Percentiles rank a stretch among this genome's conserved stretches.
Conservation (phyloP, 2,888 invertebrate species). For the Tryphoninae sp. region DNA sequence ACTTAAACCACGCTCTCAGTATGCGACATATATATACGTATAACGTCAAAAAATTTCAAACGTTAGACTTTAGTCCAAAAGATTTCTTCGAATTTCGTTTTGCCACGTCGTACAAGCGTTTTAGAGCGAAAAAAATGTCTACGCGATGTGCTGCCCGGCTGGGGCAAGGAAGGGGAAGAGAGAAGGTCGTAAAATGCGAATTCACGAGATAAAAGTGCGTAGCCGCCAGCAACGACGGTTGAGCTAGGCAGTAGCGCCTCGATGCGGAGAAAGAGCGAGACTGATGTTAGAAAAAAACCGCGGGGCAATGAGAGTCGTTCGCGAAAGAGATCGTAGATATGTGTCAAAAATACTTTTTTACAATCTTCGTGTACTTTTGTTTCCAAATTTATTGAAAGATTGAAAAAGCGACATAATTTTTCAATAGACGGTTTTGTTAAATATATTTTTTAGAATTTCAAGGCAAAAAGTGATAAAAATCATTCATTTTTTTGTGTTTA, state of each 20-base stretch:
- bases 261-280: conserved; percentile 27
- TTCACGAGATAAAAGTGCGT: conserved; percentile 62
- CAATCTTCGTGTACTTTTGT: not conserved
- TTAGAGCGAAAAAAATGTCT: conserved; percentile 19
- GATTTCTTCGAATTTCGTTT: conserved; percentile 60
- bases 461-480: no score
- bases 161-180: conserved; percentile 11
- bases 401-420: no score
- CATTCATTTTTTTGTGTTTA: no score
- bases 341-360: not conserved
- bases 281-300: not conserved
- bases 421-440: no score
- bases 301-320: conserved; percentile 5
- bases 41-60: conserved; percentile 8
- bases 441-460: no score
- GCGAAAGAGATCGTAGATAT: not conserved
- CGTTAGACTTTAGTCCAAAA: conserved; percentile 45
- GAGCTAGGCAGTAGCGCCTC: conserved; percentile 7
- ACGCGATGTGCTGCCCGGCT: not conserved
- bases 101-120: conserved; percentile 32
- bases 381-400: no score
- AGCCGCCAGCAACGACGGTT: conserved; percentile 46
- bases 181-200: conserved; percentile 62
- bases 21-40: not conserved
- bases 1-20: not conserved